Base-by-base conservation (phyloP, 2,113 vertebrate genomes). In the Laterallus jamaicensis region DNA sequence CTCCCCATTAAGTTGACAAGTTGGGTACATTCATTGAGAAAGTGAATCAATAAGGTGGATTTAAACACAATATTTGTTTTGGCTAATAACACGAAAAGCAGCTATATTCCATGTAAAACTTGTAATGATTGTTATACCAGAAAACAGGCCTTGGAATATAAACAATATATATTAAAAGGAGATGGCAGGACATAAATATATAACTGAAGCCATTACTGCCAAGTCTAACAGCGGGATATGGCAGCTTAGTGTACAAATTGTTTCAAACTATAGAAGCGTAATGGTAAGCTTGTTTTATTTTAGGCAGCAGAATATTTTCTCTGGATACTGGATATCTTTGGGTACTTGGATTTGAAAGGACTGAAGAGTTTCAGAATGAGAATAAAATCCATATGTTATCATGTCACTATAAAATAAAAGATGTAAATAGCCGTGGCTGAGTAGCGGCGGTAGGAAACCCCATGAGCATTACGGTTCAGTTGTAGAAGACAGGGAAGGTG, bases 51-150 rank as follows among this genome's bases (percentile, higher is more conserved):
- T 94, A 93, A 93, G 86, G 86, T 96, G 67, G 76, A 79, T 92
- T 97, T 83, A 95, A 96, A 79, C 15, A 62, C 92, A 90, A 32
- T 96, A 92, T 97, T 96, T 97, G 32, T 62, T 88, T 94, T 93
- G 93, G 90, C 90, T 90, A 86, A 84, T 75, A 62, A 69, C 66
- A 71, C n/a, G 71, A 85, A 95, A 95, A 76, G 21, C 70, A 80
- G 16, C 91, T 75, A 3, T 83, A 59, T 80, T 92, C 90, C 87
- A 54, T n/a, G 81, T 86, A 93, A 94, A 95, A 96, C 58, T 91
- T 80, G 71, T 82, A 92, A 95, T 92, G 81, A 92, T 97, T 92
- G 93, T 96, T 95, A 63, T 81, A 96, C 40, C 90, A 94, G 88
- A 85, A 89, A 96, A 94, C 76, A 92, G 81, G 28, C 76, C 81